Base-by-base conservation (phyloP, 2,797 vertebrate species). In the Poeciliopsis turneri region DNA sequence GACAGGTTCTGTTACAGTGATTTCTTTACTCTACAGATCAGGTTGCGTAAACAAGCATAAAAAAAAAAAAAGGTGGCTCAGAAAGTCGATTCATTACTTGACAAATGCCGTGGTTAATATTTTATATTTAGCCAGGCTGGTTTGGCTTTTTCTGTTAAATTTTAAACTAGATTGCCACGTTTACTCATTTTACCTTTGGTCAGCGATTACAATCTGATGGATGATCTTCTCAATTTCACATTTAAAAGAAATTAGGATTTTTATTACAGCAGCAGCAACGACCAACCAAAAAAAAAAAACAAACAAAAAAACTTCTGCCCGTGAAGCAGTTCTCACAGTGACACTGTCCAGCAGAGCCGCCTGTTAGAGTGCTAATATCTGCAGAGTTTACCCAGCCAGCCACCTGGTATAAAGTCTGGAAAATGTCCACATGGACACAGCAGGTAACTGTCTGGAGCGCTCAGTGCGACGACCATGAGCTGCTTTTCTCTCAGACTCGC, bases 351-450 rank as follows among this genome's bases (percentile, higher is more conserved):
- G 64, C 33, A 23, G 59, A 64, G 33, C 33, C 36, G 16, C 15
- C 33, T 36, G 30, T 64, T 23, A 41, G 36, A n/a, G 66, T 43
- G 66, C 8, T 23, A 70, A 70, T 45, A 45, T 45, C 15, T 16
- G n/a, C 68, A 45, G 68, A 45, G 68, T n/a, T 70, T 45, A 61
- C 16, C n/a, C 53, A 30, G n/a, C 55, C 25, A 30, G 53, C 73
- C 73, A 45, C 36, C 53, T 46, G 39, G 41, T 43, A 75, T 23
- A 61, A 75, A 18, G 74, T 75, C 74, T 75, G 74, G 74, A 61
- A 59, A 45, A 45, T 45, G 55, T 61, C 74, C 28, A 20, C 43
- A 57, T 30, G 55, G 68, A 45, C 68, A 45, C 41, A 46, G 41
- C 68, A 45, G 23, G 68, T 45, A 45, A 45, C 68, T 45, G 23